Conservation (phyloP, 37 sponge, comb jelly and placozoan species). For the Spongilla lacustris region DNA sequence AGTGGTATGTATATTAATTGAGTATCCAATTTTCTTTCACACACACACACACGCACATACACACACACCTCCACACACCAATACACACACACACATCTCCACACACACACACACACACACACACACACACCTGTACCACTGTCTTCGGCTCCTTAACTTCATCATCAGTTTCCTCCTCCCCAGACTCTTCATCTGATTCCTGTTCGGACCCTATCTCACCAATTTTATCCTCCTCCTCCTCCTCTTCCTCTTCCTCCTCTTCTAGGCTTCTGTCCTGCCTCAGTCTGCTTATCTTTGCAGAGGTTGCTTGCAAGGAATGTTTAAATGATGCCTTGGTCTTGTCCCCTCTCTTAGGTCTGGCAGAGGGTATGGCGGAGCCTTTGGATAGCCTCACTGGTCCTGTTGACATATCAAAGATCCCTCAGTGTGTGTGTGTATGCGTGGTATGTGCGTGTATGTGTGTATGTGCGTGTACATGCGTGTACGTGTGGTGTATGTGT, state of each 20-base stretch:
- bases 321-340: conserved; percentile 48
- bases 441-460: background rate
- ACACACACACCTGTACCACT: conserved; percentile 2
- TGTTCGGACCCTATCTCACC: no score
- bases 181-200: no score
- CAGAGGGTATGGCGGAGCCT: conserved; percentile 31
- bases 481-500: no score
- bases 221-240: no score
- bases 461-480: background rate
- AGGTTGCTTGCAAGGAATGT: conserved; percentile 16
- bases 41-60: conserved; percentile 6
- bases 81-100: background rate
- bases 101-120: conserved; percentile 34
- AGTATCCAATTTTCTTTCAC: no score
- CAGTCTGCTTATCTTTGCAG: conserved; percentile 38
- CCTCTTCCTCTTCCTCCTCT: background rate
- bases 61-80: conserved; percentile 18
- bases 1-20: no score
- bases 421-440: background rate
- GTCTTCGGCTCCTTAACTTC: background rate
- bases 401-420: no score
- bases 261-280: conserved; percentile 15
- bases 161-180: no score
- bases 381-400: conserved; percentile 37
- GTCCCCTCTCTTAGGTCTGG: conserved; percentile 43